Base-by-base conservation (phyloP, 35 echinoderm and acorn worm species). In the Hemicentrotus pulcherrimus region DNA sequence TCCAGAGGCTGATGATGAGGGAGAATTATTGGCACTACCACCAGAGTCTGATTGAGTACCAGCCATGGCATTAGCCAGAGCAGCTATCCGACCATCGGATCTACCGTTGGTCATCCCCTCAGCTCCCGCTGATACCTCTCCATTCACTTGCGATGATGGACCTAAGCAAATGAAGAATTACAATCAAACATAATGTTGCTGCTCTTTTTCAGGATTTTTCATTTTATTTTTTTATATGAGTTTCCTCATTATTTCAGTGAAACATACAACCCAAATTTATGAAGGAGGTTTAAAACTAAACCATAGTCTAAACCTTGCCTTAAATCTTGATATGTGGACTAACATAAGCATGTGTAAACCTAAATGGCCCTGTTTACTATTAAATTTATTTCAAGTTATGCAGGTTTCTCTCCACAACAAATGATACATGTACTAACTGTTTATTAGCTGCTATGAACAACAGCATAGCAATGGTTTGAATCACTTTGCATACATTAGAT, bases 91-190 rank as follows among this genome's bases (percentile, higher is more conserved):
- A 30, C 91, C 48, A 28, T 93, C 91, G 46, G 94, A 91, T n/a
- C 94, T 33, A 10, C 28, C 45, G 31, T 71, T 90, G 47, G 30
- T 90, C 46, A 85, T 86, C n/a, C 96, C 85, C 32, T 96, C 89
- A 50, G 92, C 22, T 41, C 55, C 22, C 6, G 15, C 35, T 47
- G 95, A 47, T 12, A 94, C 95, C 24, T 97, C 96, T 22, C 96
- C 96, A 90, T 97, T 97, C 32, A 95, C 88, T 91, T 97, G 96
- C 31, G 95, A 94, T 88, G 96, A 46, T 28, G 96, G 96, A 94
- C 96, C 96, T 97, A 46, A 30, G 24, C 50, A 55, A 41, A 55
- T 55, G 50, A 55, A 55, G 50, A 55, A 55, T 55, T 55, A 55
- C 50, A 55, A 10, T 1, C 35, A 55, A 55, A 55, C 3, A 41